Base-by-base conservation (phyloP, 2,113 vertebrate species). In the Himantopus leucocephalus region DNA sequence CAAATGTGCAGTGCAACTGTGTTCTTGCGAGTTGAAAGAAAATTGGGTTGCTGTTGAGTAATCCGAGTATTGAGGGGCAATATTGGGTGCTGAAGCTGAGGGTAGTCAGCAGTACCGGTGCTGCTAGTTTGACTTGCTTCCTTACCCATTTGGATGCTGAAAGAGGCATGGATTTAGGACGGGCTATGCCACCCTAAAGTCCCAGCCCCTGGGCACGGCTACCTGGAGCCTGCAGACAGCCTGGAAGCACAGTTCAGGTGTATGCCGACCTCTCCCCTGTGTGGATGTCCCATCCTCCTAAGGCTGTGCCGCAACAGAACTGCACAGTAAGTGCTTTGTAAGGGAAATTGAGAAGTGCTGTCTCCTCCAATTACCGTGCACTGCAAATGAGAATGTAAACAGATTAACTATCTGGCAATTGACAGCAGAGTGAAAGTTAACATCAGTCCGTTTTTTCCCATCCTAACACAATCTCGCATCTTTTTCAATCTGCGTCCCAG, bases 221-320 rank as follows among this genome's bases (percentile, higher is more conserved):
- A n/a, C 41, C 48, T 53, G 70, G 48, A 73, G 41, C 39, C 48
- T 68, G 67, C 35, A 45, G 34, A 24, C 0, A 3, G 14, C 50
- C 21, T 64, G 75, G n/a, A 77, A 67, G 55, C 1, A 0, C 43
- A 35, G 32, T 50, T 88, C 8, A 35, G 53, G 15, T 58, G 34
- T 32, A 7, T 14, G 73, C 73, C 1, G 6, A n/a, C 24, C 66
- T 87, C 60, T 87, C 7, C 22, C 16, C 14, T 0, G 0, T 39
- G 29, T 17, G 34, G 29, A 8, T 34, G 22, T 19, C 59, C 59
- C 17, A 6, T 77, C n/a, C 16, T 68, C 34, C 48, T 41, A 30
- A 41, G 72, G 37, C 62, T 26, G 43, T 41, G 18, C 19, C 37
- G 39, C 26, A 68, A 34, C 24, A 52, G 48, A 47, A 37, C 16